These are phyloP conservation scores for Aplidium turbinatum DNA, from an alignment of 23 tunicate genomes.

Conservation along the genomic window DNA sequence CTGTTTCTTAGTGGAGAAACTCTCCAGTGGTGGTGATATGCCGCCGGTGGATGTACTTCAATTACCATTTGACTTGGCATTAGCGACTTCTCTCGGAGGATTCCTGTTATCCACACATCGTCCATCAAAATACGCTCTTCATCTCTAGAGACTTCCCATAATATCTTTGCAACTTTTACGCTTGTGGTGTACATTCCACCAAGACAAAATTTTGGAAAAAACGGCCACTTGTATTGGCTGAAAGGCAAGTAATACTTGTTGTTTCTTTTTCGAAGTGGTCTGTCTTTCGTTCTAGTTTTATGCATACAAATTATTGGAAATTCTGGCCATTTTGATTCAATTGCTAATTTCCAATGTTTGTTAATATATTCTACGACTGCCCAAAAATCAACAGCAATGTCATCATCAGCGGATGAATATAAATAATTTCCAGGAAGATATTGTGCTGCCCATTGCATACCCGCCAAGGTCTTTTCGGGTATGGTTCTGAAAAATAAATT, in stretches of 20 bases:
- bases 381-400: slow-evolving; percentile 1
- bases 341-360: neutral
- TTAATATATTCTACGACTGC: neutral
- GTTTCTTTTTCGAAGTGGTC: slow-evolving; percentile 3
- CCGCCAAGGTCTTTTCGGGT: slow-evolving; percentile 5
- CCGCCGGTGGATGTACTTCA: too few relatives aligned
- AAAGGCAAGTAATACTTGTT: slow-evolving; percentile 15
- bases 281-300: neutral
- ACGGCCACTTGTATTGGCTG: slow-evolving; percentile 18
- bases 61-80: slow-evolving; percentile 16
- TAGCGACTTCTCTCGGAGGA: slow-evolving; percentile 1
- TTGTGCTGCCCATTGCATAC: slow-evolving; percentile 29
- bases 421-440: neutral
- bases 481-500: slow-evolving; percentile 13
- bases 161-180: neutral
- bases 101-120: slow-evolving; percentile 30
- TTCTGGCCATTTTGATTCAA: slow-evolving; percentile 3
- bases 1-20: too few relatives aligned
- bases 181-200: slow-evolving; percentile 32
- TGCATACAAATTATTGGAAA: slow-evolving; percentile 15
- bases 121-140: neutral
- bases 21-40: too few relatives aligned
- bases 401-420: slow-evolving; percentile 17
- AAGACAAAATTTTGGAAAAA: slow-evolving; percentile 22
- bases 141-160: neutral